Evolutionary conservation across 2,113 vertebrate species (phyloP).

Genomic region (Sturnus vulgaris): DNA sequence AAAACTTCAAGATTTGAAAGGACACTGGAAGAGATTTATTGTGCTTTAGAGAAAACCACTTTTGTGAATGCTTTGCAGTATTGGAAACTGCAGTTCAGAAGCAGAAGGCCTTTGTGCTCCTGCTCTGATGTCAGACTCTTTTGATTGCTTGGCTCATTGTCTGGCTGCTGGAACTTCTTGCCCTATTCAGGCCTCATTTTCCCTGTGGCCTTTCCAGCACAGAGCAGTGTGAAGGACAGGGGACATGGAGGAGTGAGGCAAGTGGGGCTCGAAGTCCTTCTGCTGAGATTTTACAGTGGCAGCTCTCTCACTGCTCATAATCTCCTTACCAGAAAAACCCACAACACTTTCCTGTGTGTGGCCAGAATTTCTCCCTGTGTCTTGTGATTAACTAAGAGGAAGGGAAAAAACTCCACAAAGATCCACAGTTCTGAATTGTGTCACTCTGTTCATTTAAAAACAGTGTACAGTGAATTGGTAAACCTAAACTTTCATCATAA

Average conservation of each 20-base stretch:
- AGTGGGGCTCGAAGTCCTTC: not conserved
- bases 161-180: not conserved
- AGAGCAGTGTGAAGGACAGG: not conserved
- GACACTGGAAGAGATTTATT: not conserved
- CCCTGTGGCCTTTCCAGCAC: not conserved
- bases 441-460: not conserved
- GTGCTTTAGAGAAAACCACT: not conserved
- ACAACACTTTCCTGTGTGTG: fast-evolving
- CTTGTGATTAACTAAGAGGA: not conserved
- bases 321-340: not conserved
- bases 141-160: not conserved
- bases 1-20: not conserved
- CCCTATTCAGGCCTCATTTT: not conserved
- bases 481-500: not conserved
- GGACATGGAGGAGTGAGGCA: not conserved
- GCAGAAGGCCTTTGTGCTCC: not conserved
- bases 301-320: not conserved
- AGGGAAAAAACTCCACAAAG: not conserved
- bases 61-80: not conserved
- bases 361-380: not conserved
- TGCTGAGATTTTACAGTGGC: not conserved
- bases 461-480: not conserved
- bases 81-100: not conserved
- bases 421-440: not conserved
- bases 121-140: not conserved